Evolutionary conservation across 2,797 vertebrate species (phyloP).

Genomic region (Zalophus californianus): DNA sequence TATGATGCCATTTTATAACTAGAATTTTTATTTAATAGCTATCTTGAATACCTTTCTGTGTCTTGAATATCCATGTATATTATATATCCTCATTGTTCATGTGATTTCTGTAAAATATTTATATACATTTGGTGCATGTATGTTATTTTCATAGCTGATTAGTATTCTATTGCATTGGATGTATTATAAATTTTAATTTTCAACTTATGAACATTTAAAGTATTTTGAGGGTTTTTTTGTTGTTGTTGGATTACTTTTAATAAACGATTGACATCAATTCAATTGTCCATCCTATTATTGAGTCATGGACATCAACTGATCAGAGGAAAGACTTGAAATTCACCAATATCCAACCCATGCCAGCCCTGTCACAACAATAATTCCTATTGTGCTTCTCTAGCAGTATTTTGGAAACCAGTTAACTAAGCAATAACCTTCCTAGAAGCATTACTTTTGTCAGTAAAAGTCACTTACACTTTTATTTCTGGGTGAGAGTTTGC

Average conservation of each 20-base stretch:
- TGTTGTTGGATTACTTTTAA: slow-evolving; percentile 18
- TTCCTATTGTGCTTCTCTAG: neutral
- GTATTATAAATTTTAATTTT: slow-evolving; percentile 24
- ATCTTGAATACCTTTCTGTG: slow-evolving; percentile 14
- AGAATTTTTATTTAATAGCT: neutral
- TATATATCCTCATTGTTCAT: neutral
- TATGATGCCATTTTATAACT: neutral
- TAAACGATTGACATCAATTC: neutral
- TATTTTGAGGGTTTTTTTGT: neutral
- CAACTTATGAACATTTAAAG: neutral
- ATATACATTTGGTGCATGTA: neutral
- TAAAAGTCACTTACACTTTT: neutral
- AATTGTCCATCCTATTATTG: neutral
- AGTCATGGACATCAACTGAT: neutral
- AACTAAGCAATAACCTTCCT: neutral
- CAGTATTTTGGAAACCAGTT: neutral
- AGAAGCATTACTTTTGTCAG: neutral
- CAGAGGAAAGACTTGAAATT: neutral
- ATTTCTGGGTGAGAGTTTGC: slow-evolving; percentile 14
- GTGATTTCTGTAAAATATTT: neutral
- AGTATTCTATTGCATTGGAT: slow-evolving; percentile 8
- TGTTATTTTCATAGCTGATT: slow-evolving; percentile 57
- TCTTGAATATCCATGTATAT: neutral
- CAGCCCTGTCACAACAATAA: neutral
- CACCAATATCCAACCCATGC: neutral